Percentiles rank a stretch among this genome's conserved stretches.
Evolutionary conservation across 2,113 vertebrate species (phyloP).

Genomic region (Pluvialis apricaria): DNA sequence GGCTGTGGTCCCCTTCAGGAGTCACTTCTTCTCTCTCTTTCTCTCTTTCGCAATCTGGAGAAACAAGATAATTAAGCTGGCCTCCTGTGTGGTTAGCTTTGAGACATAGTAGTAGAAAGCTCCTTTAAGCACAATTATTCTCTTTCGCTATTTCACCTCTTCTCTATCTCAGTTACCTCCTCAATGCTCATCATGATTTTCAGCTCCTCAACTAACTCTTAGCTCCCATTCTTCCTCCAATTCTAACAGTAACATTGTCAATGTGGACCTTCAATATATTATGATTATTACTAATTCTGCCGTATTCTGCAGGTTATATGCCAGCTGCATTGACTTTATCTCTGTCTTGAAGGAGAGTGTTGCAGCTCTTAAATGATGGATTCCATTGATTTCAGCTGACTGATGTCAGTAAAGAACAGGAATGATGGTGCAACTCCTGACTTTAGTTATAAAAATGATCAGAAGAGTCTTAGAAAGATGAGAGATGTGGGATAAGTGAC

Average conservation of each 20-base stretch:
- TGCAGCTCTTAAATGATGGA: neutral
- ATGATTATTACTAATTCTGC: neutral
- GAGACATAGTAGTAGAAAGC: neutral
- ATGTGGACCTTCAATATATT: neutral
- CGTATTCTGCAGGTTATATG: neutral
- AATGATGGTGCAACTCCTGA: neutral
- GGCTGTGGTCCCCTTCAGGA: neutral
- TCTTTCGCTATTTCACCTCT: neutral
- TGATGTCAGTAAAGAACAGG: neutral
- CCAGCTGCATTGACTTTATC: neutral
- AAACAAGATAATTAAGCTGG: neutral
- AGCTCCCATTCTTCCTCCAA: neutral
- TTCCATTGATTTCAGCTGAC: neutral
- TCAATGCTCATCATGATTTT: neutral
- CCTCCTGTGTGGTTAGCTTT: neutral
- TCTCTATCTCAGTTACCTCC: neutral
- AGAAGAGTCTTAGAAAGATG: neutral
- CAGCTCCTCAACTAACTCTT: neutral
- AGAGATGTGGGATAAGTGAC: neutral
- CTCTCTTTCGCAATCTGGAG: neutral
- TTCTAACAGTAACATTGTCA: neutral
- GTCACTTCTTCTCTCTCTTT: neutral
- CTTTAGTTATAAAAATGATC: neutral
- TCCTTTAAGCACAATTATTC: neutral
- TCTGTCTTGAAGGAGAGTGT: neutral